These are phyloP conservation scores for Thera britannica DNA, from an alignment of 2,888 invertebrate genomes.

Conservation along the genomic window DNA sequence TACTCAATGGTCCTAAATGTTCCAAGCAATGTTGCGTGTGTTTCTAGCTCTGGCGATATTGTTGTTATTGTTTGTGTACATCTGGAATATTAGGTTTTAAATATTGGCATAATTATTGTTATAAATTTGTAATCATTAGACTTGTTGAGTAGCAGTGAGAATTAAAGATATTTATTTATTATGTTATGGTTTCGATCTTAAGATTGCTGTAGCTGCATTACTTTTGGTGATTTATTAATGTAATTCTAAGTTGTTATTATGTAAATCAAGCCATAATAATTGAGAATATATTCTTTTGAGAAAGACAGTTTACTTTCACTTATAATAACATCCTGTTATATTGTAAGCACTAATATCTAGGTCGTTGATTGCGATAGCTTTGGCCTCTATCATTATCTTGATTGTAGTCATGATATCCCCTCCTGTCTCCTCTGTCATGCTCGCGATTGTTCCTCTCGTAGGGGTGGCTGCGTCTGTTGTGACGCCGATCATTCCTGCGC, in stretches of 20 bases:
- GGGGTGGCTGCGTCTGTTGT: constrained; percentile 53
- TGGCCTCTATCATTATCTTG: constrained; percentile 46
- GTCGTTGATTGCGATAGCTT: constrained; percentile 45
- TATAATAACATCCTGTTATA: constrained; percentile 19
- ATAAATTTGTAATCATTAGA: constrained; percentile 77
- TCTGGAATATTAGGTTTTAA: constrained; percentile 66
- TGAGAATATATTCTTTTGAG: constrained; percentile 84
- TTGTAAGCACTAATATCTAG: constrained; percentile 46
- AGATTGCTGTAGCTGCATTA: constrained; percentile 80
- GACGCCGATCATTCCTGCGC: constrained; percentile 62
- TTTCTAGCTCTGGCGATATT: constrained; percentile 51
- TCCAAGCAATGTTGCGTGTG: constrained; percentile 34
- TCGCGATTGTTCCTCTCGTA: constrained; percentile 52
- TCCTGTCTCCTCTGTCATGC: constrained; percentile 38
- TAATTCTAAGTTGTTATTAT: constrained; percentile 84
- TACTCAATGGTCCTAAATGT: constrained; percentile 34
- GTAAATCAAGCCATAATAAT: constrained; percentile 85
- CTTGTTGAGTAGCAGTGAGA: constrained; percentile 82
- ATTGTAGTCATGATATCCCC: constrained; percentile 45
- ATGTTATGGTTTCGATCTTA: constrained; percentile 73
- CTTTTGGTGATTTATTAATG: constrained; percentile 80
- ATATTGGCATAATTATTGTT: constrained; percentile 82
- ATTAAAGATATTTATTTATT: constrained; percentile 79
- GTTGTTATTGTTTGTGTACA: constrained; percentile 70
- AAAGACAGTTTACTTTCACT: constrained; percentile 58